These are phyloP conservation scores for Cephalopachus bancanus DNA, from an alignment of 2,797 vertebrate genomes.

Conservation along the genomic window DNA sequence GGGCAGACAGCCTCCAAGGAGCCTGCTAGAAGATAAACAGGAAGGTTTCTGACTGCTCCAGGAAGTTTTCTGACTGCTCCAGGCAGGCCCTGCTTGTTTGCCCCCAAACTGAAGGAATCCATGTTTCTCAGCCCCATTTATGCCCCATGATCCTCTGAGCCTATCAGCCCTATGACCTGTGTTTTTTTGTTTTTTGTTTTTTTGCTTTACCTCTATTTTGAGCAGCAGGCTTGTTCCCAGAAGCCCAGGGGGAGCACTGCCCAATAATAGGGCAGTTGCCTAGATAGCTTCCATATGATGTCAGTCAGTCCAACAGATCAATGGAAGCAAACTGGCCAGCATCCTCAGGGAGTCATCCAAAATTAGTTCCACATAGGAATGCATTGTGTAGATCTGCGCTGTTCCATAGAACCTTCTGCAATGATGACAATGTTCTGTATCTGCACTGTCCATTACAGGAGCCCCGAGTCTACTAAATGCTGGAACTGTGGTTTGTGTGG, in stretches of 20 bases:
- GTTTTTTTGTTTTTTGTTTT: not conserved
- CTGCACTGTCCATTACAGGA: fast-evolving
- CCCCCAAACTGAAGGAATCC: not conserved
- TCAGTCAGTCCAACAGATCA: not conserved
- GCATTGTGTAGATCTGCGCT: not conserved
- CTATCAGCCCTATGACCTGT: not conserved
- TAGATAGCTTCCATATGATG: not conserved
- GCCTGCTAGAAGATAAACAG: not conserved
- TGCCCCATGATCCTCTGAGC: too few relatives aligned
- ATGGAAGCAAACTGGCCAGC: not conserved
- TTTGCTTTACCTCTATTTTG: not conserved
- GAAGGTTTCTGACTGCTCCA: not conserved
- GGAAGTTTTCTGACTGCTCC: not conserved
- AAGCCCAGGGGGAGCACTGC: not conserved
- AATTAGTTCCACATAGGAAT: fast-evolving
- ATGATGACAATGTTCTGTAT: not conserved
- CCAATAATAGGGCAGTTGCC: not conserved
- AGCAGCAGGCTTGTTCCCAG: not conserved
- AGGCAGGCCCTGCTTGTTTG: not conserved
- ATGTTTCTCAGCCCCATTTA: not conserved
- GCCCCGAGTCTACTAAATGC: not conserved
- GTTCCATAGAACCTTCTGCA: not conserved
- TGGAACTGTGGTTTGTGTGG: not conserved
- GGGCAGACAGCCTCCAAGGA: not conserved
- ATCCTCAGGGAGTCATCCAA: not conserved